phyloP scores from a whole-genome alignment of 2,797 vertebrate species.

The Sebastolobus alascanus region DNA sequence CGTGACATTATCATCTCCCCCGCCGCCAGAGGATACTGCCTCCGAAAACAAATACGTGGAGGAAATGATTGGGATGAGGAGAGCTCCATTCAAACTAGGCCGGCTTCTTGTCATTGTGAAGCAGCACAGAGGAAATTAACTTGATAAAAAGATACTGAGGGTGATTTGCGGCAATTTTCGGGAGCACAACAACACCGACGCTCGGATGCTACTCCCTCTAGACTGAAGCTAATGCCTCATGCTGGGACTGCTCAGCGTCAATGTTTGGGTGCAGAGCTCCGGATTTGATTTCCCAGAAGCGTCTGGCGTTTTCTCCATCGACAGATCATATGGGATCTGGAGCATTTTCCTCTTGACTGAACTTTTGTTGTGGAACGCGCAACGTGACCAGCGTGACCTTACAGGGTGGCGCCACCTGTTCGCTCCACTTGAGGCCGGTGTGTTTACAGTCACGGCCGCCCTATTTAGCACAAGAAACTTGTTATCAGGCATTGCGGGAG shows the following conservation, averaged over 20 bases:
- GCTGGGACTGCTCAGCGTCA: not conserved
- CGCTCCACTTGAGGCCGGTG: constrained; percentile 65
- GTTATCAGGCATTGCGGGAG: constrained; percentile 61
- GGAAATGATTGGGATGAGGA: constrained; percentile 53
- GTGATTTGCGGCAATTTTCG: constrained; percentile 15
- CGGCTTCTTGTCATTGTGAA: constrained; percentile 32
- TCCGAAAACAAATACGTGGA: constrained; percentile 62
- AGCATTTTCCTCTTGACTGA: constrained; percentile 38
- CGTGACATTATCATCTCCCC: constrained; percentile 57
- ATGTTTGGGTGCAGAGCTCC: not conserved
- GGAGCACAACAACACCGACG: constrained; percentile 5
- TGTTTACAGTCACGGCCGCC: constrained; percentile 57
- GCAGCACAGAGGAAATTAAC: constrained; percentile 59
- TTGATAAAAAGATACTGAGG: constrained; percentile 36
- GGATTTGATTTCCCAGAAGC: constrained; percentile 52
- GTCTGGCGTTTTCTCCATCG: not conserved
- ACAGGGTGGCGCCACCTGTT: constrained; percentile 67
- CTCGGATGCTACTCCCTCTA: constrained; percentile 2
- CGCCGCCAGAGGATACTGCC: constrained; percentile 41
- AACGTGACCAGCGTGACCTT: constrained; percentile 51
- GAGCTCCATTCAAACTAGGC: constrained; percentile 49
- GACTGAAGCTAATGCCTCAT: not conserved
- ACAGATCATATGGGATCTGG: not conserved
- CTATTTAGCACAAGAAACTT: constrained; percentile 61
- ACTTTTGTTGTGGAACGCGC: constrained; percentile 46